These are phyloP conservation scores for Crepidodera aurea DNA, from an alignment of 2,888 invertebrate genomes.

Conservation along the genomic window DNA sequence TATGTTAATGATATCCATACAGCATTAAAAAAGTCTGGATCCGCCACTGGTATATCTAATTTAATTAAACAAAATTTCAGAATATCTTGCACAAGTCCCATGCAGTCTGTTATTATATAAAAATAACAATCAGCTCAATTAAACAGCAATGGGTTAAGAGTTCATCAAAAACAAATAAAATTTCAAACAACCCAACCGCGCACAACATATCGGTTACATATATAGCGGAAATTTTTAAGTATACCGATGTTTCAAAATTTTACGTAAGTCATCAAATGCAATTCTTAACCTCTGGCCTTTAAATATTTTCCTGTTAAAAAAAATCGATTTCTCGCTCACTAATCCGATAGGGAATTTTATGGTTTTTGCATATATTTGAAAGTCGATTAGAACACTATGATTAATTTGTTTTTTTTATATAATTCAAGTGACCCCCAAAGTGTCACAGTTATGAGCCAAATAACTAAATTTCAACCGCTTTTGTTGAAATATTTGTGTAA, in stretches of 20 bases:
- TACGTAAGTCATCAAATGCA: constrained; percentile 3
- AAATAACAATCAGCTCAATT: not conserved
- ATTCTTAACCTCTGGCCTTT: constrained; percentile 15
- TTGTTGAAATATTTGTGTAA: not conserved
- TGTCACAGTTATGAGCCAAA: not conserved
- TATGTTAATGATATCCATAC: too few relatives aligned
- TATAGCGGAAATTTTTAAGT: constrained; percentile 10
- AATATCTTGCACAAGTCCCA: not conserved
- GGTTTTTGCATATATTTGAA: constrained; percentile 13
- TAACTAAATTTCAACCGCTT: not conserved
- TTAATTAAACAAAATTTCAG: too few relatives aligned
- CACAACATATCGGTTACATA: not conserved
- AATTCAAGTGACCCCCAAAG: constrained; percentile 6
- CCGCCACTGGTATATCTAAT: too few relatives aligned
- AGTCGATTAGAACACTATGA: not conserved
- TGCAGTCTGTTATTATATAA: not conserved
- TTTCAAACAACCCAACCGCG: not conserved
- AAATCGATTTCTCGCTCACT: constrained; percentile 10
- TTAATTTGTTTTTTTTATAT: not conserved
- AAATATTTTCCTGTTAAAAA: constrained; percentile 1
- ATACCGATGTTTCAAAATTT: not conserved
- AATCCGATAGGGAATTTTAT: constrained; percentile 1
- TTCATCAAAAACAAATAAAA: not conserved
- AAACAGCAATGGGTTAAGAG: not conserved
- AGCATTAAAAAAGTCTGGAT: too few relatives aligned